Conservation (phyloP, 1,140 invertebrate species). For the Bactericera cockerelli region DNA sequence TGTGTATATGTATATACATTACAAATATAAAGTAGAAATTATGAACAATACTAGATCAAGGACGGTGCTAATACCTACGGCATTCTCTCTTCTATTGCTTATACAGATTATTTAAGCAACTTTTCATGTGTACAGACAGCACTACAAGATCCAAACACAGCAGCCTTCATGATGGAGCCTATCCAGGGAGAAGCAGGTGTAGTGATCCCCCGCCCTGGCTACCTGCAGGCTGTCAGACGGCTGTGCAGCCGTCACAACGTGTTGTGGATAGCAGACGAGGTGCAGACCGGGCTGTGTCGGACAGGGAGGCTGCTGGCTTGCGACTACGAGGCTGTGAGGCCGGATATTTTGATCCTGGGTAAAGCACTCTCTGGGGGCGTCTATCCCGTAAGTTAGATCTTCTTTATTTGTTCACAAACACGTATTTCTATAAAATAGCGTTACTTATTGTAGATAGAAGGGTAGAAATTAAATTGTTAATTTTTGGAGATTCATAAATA, state of each 20-base stretch:
- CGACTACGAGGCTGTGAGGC: slow-evolving; percentile 44
- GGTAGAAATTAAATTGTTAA: no score
- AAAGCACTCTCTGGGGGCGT: slow-evolving; percentile 74
- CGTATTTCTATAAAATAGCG: no score
- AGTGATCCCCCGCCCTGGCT: slow-evolving; percentile 77
- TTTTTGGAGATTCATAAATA: no score
- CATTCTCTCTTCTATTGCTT: neutral
- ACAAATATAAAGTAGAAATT: no score
- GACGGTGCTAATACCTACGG: no score
- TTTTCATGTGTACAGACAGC: slow-evolving; percentile 45
- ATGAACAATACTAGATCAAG: no score
- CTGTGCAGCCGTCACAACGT: slow-evolving; percentile 90
- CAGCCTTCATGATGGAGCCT: slow-evolving; percentile 97
- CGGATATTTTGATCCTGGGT: slow-evolving; percentile 60
- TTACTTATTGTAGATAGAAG: no score
- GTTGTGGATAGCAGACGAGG: slow-evolving; percentile 94
- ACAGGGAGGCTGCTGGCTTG: slow-evolving; percentile 46
- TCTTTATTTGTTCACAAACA: neutral
- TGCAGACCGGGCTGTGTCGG: slow-evolving; percentile 64
- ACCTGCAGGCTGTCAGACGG: slow-evolving; percentile 70
- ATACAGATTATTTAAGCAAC: neutral
- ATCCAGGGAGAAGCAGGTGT: slow-evolving; percentile 99
- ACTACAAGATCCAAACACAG: slow-evolving; percentile 65
- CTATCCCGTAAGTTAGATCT: slow-evolving; percentile 55
- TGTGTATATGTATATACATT: no score